A percentile compares a stretch with the other conserved stretches of the same genome.
Conservation (phyloP, 1,140 invertebrate genomes). For the Drosophila melanogaster region Release_6_plus_ISO1_MT NT_037436.4:22455501-22456000, state of each 20-base stretch:
- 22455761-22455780: conserved; percentile 87
- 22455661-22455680: conserved; percentile 86
- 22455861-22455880: conserved; percentile 86
- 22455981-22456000: conserved; percentile 39
- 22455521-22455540: conserved; percentile 86
- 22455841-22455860: conserved; percentile 86
- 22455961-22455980: conserved; percentile 57
- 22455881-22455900: conserved; percentile 86
- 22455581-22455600: conserved; percentile 85
- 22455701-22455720: conserved; percentile 82
- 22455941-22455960: conserved; percentile 82
- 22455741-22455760: conserved; percentile 72
- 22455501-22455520: conserved; percentile 86
- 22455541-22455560: conserved; percentile 86
- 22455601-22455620: conserved; percentile 84
- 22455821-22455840: conserved; percentile 86
- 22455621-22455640: conserved; percentile 86
- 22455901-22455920: conserved; percentile 85
- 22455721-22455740: conserved; percentile 54
- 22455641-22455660: conserved; percentile 87
- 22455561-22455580: conserved; percentile 85
- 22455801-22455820: conserved; percentile 84
- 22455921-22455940: conserved; percentile 84
- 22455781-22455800: conserved; percentile 86
- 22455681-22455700: conserved; percentile 85